These are phyloP conservation scores for Canis aureus DNA, from an alignment of 2,113 vertebrate genomes.

Conservation along the genomic window DNA sequence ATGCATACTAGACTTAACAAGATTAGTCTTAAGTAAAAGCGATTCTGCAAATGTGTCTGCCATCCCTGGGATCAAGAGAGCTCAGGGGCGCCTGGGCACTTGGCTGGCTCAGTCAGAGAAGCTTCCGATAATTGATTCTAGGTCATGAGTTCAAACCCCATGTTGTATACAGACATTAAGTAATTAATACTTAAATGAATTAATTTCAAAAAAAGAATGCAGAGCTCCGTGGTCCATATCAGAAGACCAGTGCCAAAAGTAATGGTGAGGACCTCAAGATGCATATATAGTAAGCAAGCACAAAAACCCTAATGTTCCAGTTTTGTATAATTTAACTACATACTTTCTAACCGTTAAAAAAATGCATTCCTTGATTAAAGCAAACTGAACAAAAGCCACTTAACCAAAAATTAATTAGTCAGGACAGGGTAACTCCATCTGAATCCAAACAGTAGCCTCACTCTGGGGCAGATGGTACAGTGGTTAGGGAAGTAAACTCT, in stretches of 20 bases:
- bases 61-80: background rate
- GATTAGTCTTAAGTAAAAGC: background rate
- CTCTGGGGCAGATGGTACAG: background rate
- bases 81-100: background rate
- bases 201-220: background rate
- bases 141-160: background rate
- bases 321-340: background rate
- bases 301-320: background rate
- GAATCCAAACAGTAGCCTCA: background rate
- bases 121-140: background rate
- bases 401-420: background rate
- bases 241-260: background rate
- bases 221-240: background rate
- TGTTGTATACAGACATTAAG: background rate
- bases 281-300: background rate
- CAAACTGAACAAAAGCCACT: constrained; percentile 10
- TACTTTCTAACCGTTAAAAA: background rate
- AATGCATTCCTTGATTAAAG: background rate
- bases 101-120: background rate
- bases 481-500: background rate
- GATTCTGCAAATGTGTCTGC: background rate
- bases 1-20: background rate
- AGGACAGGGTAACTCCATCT: background rate
- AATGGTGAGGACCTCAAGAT: background rate
- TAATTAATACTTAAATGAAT: background rate